Evolutionary conservation across 2,113 vertebrate genomes (phyloP), one percentile per base, ranked within the genome.

Genomic region (Lophius piscatorius): DNA sequence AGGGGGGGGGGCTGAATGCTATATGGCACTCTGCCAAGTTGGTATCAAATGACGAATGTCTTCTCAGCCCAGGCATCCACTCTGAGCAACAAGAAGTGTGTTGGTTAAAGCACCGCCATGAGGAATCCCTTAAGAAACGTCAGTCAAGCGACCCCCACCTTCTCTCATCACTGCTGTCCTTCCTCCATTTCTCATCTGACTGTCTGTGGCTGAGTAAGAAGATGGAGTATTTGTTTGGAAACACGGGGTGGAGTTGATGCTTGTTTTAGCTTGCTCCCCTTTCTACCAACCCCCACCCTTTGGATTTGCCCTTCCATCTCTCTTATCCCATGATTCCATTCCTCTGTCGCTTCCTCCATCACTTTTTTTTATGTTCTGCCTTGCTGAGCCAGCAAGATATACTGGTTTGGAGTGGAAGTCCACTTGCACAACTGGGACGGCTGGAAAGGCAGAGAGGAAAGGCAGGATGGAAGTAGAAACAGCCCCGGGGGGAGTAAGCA

Each of bases 311-410:
- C 64, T 45, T 63, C 59, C 60, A 20, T 68, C 59, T 28, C 39
- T 47, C 39, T 61, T 26, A 45, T 52, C 39, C 36, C n/a, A 21
- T 10, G 12, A 31, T 54, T 70, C 63, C 33, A 52, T 75, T 55
- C 51, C 47, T 70, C 70, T 31, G 18, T 70, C 42, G 16, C 34
- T 40, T 23, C 38, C 23, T 61, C 63, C 55, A 70, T 70, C 75
- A 51, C 64, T 74, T 48, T 16, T 16, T 50, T 34, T 35, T 26
- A 42, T 52, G 58, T 13, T 50, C 33, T 14, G 28, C 45, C 58
- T 40, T 65, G 82, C 82, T 84, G 86, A 87, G 71, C 38, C 72
- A 75, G 74, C 76, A 22, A 46, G 54, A 84, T 79, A 39, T 42
- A 52, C 61, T 63, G 48, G 63, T 79, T 65, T 29, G 22, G 65